Percentiles rank a stretch among this genome's conserved stretches.
Conservation (phyloP, 2,797 vertebrate species). For the Macrochelys suwanniensis region DNA sequence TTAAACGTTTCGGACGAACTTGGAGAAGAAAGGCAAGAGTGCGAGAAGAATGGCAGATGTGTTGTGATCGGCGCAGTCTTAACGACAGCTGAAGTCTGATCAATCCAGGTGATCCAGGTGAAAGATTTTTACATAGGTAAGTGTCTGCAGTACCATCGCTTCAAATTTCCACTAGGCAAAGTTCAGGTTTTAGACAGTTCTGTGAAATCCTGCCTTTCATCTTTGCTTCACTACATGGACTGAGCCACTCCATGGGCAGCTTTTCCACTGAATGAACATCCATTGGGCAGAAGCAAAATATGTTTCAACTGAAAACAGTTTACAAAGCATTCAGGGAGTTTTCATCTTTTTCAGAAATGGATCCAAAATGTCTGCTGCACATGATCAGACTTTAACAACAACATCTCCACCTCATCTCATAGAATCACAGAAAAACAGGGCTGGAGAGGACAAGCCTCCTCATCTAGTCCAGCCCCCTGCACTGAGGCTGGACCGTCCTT, state of each 20-base stretch:
- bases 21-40: too few relatives aligned
- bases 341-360: background rate
- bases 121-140: background rate
- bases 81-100: too few relatives aligned
- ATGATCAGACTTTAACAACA: too few relatives aligned
- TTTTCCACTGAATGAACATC: conserved; percentile 5
- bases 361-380: background rate
- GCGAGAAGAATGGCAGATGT: too few relatives aligned
- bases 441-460: too few relatives aligned
- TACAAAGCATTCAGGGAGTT: background rate
- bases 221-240: background rate
- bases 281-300: background rate
- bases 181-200: background rate
- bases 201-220: background rate
- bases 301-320: conserved; percentile 16
- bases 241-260: background rate
- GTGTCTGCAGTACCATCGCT: background rate
- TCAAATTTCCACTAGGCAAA: background rate
- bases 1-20: too few relatives aligned
- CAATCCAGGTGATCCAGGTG: too few relatives aligned
- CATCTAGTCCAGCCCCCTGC: too few relatives aligned
- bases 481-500: too few relatives aligned
- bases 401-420: too few relatives aligned
- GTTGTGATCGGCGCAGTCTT: too few relatives aligned
- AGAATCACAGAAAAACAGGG: too few relatives aligned